phyloP scores from a whole-genome alignment of 2,797 vertebrate species.

The Podarcis lilfordi region DNA sequence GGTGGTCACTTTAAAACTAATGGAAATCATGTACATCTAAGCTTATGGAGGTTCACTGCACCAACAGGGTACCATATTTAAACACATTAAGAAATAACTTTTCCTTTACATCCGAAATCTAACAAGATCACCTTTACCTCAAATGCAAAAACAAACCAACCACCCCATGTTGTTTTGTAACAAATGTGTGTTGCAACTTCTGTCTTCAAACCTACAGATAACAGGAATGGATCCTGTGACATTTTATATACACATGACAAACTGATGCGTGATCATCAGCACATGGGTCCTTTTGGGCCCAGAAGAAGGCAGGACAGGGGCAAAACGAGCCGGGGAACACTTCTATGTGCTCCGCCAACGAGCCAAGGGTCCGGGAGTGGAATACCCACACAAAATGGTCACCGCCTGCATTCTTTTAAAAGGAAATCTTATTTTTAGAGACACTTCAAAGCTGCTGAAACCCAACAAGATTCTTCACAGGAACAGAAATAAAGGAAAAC shows the following conservation, averaged over 20 bases:
- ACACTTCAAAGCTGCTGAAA: not conserved
- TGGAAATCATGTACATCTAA: not conserved
- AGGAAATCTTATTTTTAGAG: not conserved
- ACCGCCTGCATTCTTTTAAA: not conserved
- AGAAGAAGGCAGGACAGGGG: too few species aligned
- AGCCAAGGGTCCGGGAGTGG: too few species aligned
- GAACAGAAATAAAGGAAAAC: not conserved
- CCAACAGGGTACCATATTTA: not conserved
- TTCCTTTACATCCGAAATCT: not conserved
- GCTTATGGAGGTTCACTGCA: not conserved
- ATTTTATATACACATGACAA: not conserved
- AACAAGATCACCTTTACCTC: not conserved
- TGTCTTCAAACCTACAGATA: not conserved
- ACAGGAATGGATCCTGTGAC: not conserved
- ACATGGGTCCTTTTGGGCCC: too few species aligned
- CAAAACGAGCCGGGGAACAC: too few species aligned
- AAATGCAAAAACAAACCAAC: not conserved
- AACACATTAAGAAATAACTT: not conserved
- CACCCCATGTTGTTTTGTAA: not conserved
- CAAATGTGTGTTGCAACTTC: not conserved
- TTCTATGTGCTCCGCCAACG: accelerated
- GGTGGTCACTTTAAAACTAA: not conserved
- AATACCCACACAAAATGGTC: too few species aligned
- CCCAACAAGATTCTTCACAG: not conserved
- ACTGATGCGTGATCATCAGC: too few species aligned